phyloP scores from a whole-genome alignment of 2,797 vertebrate genomes.

The Coregonus sp. region DNA sequence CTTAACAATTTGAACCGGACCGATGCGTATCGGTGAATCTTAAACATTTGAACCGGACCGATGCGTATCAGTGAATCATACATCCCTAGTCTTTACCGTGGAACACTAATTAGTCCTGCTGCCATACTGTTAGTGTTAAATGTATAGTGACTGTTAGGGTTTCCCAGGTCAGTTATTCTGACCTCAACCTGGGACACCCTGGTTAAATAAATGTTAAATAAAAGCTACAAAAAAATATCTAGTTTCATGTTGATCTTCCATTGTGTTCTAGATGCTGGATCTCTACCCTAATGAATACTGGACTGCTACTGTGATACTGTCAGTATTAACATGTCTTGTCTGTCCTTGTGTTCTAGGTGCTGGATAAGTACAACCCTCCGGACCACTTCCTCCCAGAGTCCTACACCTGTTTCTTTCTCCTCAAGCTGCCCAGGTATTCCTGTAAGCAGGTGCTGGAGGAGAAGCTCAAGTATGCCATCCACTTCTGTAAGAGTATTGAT shows the following conservation, averaged over 20 bases:
- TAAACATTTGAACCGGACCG: too few relatives aligned
- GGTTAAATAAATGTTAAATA: too few relatives aligned
- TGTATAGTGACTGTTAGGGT: too few relatives aligned
- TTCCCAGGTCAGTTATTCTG: too few relatives aligned
- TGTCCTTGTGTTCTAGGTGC: conserved; percentile 75
- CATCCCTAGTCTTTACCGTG: too few relatives aligned
- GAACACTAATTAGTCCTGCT: too few relatives aligned
- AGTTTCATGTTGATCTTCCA: background rate
- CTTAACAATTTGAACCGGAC: too few relatives aligned
- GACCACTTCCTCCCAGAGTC: conserved; percentile 99
- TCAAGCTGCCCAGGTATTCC: conserved; percentile 96
- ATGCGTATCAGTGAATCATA: too few relatives aligned
- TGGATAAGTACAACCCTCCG: conserved; percentile 98
- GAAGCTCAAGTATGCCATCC: conserved; percentile 97
- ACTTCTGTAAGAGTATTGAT: conserved; percentile 99
- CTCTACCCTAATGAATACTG: background rate
- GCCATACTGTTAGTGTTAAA: too few relatives aligned
- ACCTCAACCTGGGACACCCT: too few relatives aligned
- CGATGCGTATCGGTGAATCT: too few relatives aligned
- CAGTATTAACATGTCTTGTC: background rate
- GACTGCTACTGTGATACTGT: background rate
- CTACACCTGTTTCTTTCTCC: conserved; percentile 98
- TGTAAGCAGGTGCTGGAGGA: conserved; percentile 96
- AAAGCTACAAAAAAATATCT: too few relatives aligned
- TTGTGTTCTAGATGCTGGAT: background rate